Base-by-base conservation (phyloP, 2,113 vertebrate genomes). In the Eira barbara region DNA sequence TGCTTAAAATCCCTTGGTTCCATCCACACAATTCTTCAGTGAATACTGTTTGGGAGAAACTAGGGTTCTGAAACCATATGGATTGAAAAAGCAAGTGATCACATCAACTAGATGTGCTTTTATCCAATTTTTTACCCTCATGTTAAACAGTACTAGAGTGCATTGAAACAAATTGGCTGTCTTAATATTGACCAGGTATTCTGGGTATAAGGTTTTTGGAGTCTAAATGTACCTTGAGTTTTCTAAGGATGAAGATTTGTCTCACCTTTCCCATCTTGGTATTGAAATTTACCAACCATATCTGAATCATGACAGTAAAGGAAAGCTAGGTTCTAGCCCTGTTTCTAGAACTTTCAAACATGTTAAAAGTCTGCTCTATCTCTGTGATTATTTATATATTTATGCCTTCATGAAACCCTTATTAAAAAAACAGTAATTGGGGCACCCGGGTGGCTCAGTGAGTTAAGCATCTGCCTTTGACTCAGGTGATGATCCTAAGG, bases 291-390 rank as follows among this genome's bases (percentile, higher is more conserved):
- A 82, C 13, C 21, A 78, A 23, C 11, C 12, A 63, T 8, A 31
- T 74, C 1, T 55, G 63, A 83, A 36, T 69, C 65, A 88, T 39
- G 20, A 12, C 31, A 71, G 45, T 18, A 82, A 73, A 0, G 12
- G 2, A 81, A 84, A 88, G 3, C 23, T 76, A 55, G 6, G 55
- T 63, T 84, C 47, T 34, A 7, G 4, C 6, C 49, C 31, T 81
- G 12, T 45, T 95, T 89, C 55, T 78, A 65, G 20, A 94, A 89
- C 4, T 97, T 96, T 78, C 12, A 71, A 95, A 91, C 18, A 47
- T 45, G 9, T 63, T 69, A 36, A 85, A 82, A 14, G 0, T 36
- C 87, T 0, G 36, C 6, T 47, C 39, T 85, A 59, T 45, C 67
- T 49, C 5, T 90, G 20, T 36, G 20, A 85, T n/a, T 7, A 80